Base-by-base conservation (phyloP, 2,113 vertebrate species). In the Phoxinus phoxinus region DNA sequence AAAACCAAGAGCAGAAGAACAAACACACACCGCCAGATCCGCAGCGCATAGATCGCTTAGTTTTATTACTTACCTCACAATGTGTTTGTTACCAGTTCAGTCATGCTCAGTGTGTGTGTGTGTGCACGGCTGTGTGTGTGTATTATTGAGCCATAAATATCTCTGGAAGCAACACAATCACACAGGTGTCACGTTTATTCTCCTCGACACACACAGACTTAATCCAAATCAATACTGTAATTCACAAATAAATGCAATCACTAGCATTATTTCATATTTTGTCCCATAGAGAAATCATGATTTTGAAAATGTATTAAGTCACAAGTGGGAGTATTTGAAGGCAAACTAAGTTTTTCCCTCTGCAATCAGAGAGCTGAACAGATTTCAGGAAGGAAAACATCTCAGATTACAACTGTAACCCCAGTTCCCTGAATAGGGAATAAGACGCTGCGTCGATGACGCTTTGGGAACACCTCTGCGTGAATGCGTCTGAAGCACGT, bases 1-100 rank as follows among this genome's bases (percentile, higher is more conserved):
- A 35, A 71, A 85, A 23, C 4, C 27, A 13, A 41, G 56, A 41
- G n/a, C 27, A 19, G 48, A 15, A 0, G n/a, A 19, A 13, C 41
- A 87, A 21, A 84, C 56, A 84, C 32, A 37, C 10, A 84, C 53
- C 25, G 35, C 30, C 17, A 27, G 25, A 59, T 23, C 35, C 3
- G 2, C 12, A 8, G 6, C n/a, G 71, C 46, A n/a, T 4, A 46
- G 41, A 46, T 74, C 21, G 11, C 11, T 44, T 7, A n/a, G 23
- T 44, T 44, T 25, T 44, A 73, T 44, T 73, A 21, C 23, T 44
- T 2, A n/a, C 44, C 13, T 44, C 23, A 44, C 2, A 19, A 44
- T n/a, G 8, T 44, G 69, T 72, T 44, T 72, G 21, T 44, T 41
- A 44, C 37, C 21, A 44, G 37, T 44, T 72, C 35, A 37, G 19